These are phyloP conservation scores for Microtus agrestis DNA, from an alignment of 2,797 vertebrate species.

Conservation along the genomic window DNA sequence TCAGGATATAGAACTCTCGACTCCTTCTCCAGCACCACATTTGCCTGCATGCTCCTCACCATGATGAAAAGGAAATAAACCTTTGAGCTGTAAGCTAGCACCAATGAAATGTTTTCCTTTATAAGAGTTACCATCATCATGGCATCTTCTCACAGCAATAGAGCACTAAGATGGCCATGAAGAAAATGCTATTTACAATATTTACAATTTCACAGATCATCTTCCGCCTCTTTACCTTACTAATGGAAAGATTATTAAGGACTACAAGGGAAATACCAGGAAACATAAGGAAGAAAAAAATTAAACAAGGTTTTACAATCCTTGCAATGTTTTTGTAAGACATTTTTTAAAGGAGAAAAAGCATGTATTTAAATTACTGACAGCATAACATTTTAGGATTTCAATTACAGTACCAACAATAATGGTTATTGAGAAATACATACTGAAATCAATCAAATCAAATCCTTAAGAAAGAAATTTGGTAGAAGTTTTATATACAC, in stretches of 20 bases:
- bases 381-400: slow-evolving; percentile 10
- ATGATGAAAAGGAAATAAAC: neutral
- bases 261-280: neutral
- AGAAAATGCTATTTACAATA: neutral
- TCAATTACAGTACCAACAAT: neutral
- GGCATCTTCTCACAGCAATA: neutral
- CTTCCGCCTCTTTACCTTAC: neutral
- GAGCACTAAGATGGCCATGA: neutral
- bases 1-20: neutral
- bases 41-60: neutral
- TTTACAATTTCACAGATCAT: neutral
- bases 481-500: neutral
- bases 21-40: neutral
- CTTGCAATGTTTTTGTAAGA: neutral
- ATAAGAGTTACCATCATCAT: neutral
- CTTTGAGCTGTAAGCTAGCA: neutral
- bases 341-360: neutral
- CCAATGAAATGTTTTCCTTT: neutral
- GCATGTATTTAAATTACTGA: slow-evolving; percentile 7
- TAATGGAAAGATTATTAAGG: slow-evolving; percentile 28
- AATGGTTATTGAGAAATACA: slow-evolving; percentile 3
- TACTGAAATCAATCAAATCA: neutral
- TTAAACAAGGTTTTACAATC: neutral
- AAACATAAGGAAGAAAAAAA: slow-evolving; percentile 45
- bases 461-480: slow-evolving; percentile 30